A percentile compares a stretch with the other conserved stretches of the same genome.
phyloP scores from a whole-genome alignment of 2,113 vertebrate species.

The Cryptotis parvus region DNA sequence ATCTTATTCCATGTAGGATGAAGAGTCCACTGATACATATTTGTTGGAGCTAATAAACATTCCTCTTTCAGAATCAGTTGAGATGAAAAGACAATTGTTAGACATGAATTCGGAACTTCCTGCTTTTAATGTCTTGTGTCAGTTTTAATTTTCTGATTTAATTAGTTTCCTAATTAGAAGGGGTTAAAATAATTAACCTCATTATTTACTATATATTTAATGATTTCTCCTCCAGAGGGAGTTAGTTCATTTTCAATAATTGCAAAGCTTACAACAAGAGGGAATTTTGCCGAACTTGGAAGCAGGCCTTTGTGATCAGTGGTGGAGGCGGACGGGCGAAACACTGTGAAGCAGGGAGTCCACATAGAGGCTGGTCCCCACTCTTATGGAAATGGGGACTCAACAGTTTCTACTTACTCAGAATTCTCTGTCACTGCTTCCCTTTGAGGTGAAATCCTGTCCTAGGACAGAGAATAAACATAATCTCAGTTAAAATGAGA shows the following conservation, averaged over 20 bases:
- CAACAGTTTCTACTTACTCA: background rate
- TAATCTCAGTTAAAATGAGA: too few relatives aligned
- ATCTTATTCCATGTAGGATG: background rate
- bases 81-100: conserved; percentile 22
- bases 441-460: too few relatives aligned
- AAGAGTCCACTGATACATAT: background rate
- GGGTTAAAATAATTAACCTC: conserved; percentile 82
- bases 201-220: conserved; percentile 84
- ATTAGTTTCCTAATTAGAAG: conserved; percentile 82
- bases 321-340: background rate
- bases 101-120: conserved; percentile 60
- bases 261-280: conserved; percentile 73
- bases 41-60: background rate
- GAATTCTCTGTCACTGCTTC: too few relatives aligned
- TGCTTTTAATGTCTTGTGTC: conserved; percentile 68
- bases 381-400: background rate
- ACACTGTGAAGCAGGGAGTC: background rate
- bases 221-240: conserved; percentile 75
- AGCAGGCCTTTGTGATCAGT: accelerated
- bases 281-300: background rate
- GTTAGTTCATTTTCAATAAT: conserved; percentile 81
- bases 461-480: too few relatives aligned
- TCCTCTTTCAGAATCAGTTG: conserved; percentile 1
- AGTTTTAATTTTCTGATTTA: conserved; percentile 84
- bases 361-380: background rate